Base-by-base conservation (phyloP, 2,888 invertebrate genomes). In the Orthosia gracilis region DNA sequence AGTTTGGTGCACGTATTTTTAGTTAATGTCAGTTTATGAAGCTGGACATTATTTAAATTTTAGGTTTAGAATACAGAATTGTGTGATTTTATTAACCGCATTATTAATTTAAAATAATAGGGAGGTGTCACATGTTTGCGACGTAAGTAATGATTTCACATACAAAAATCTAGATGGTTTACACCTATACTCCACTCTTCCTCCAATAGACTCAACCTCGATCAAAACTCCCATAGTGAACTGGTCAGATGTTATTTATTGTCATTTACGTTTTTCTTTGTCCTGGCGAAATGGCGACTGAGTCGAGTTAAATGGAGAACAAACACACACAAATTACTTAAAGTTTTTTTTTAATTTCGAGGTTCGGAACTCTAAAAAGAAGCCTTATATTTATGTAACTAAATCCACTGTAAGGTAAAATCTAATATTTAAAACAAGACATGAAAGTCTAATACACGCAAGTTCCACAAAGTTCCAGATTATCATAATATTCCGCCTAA, bases 361-460 rank as follows among this genome's bases (percentile, higher is more conserved):
- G 4, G 52, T 69, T 12, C 17, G n/a, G 13, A 50, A 26, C 2
- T 21, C 45, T 3, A n/a, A 58, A 54, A 52, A 45, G 26, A 47
- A 71, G 21, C 15, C 18, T 59, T 54, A 62, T 49, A 69, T 68
- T 68, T 76, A 18, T 40, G 2, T 40, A 61, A 15, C 55, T 2
- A 73, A 66, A 62, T 66, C 40, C 52, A 26, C 40, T 21, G 57
- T 26, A 21, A 52, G 55, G 81, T 50, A 54, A 50, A 67, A 64
- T 54, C 58, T 67, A 47, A 82, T 76, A 82, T 82, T 71, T 67
- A 26, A 55, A 77, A 59, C 50, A 72, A 54, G 57, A 65, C 61
- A 82, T 54, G 59, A 77, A 76, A 82, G 59, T 61, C n/a, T 76
- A 78, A 75, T 61, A 67, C 52, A 68, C 12, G 61, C 47, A 70